A percentile compares a stretch with the other conserved stretches of the same genome.
Conservation (phyloP, 2,888 invertebrate genomes). For the Pyrochroa serraticornis region DNA sequence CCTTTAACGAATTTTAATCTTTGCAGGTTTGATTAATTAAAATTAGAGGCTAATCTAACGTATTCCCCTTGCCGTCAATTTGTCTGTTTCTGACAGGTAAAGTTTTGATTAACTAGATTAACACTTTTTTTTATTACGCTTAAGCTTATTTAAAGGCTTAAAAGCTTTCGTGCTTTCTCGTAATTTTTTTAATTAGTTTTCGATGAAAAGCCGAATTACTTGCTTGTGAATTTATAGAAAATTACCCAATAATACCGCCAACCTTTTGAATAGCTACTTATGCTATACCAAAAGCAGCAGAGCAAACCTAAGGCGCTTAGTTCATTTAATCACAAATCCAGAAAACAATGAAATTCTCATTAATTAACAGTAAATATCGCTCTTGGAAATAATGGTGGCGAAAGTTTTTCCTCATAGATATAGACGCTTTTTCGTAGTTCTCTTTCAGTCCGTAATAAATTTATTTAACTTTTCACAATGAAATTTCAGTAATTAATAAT, state of each 20-base stretch:
- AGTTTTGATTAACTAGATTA: slow-evolving; percentile 1
- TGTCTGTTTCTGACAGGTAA: slow-evolving; percentile 22
- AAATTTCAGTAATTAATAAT: slow-evolving; percentile 28
- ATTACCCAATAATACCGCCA: too few species aligned
- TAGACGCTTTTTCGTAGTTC: slow-evolving; percentile 2
- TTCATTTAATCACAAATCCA: background rate
- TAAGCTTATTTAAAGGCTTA: background rate
- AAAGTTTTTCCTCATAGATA: slow-evolving; percentile 5
- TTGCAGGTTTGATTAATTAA: slow-evolving; percentile 24
- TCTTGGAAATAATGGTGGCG: background rate
- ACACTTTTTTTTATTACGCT: too few species aligned
- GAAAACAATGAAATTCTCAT: slow-evolving; percentile 8
- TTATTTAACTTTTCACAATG: slow-evolving; percentile 26
- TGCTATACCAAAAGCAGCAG: too few species aligned
- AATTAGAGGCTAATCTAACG: slow-evolving; percentile 24
- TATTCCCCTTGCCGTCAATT: slow-evolving; percentile 12
- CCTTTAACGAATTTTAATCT: slow-evolving; percentile 21
- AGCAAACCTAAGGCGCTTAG: too few species aligned
- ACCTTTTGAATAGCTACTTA: too few species aligned
- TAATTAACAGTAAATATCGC: slow-evolving; percentile 12
- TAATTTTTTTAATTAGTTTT: background rate
- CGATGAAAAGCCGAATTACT: background rate
- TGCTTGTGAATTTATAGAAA: background rate
- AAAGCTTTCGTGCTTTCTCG: background rate
- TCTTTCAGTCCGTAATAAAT: slow-evolving; percentile 14